These are phyloP conservation scores for Noctua pronuba DNA, from an alignment of 2,888 invertebrate genomes.

Conservation along the genomic window DNA sequence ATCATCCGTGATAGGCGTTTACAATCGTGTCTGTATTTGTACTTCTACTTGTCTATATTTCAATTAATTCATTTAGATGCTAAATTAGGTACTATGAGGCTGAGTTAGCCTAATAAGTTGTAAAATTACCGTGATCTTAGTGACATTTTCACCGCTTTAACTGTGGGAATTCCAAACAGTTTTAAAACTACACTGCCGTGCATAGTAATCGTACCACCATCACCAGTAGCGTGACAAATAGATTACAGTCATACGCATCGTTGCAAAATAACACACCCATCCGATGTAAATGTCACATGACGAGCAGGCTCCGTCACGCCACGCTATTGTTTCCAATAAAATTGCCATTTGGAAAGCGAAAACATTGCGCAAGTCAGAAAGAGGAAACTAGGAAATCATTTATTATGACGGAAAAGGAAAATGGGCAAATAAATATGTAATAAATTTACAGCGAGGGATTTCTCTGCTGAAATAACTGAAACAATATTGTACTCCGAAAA, in stretches of 20 bases:
- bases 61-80: neutral
- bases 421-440: slow-evolving; percentile 38
- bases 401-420: slow-evolving; percentile 36
- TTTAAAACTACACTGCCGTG: slow-evolving; percentile 20
- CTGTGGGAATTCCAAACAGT: slow-evolving; percentile 1
- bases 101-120: neutral
- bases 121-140: neutral
- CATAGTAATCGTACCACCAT: slow-evolving; percentile 43
- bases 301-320: slow-evolving; percentile 70
- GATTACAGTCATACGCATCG: slow-evolving; percentile 57
- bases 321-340: slow-evolving; percentile 65
- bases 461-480: slow-evolving; percentile 15
- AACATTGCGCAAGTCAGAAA: slow-evolving; percentile 59
- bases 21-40: neutral
- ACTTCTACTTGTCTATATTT: neutral
- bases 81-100: neutral
- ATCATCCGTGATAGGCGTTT: neutral
- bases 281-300: slow-evolving; percentile 62
- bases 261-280: slow-evolving; percentile 70
- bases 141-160: neutral
- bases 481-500: neutral
- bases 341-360: slow-evolving; percentile 66
- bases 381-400: slow-evolving; percentile 47
- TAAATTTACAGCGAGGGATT: slow-evolving; percentile 11
- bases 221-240: slow-evolving; percentile 69